These are phyloP conservation scores for Phylloscopus trochiloides DNA, from an alignment of 2,113 vertebrate species.

Conservation along the genomic window DNA sequence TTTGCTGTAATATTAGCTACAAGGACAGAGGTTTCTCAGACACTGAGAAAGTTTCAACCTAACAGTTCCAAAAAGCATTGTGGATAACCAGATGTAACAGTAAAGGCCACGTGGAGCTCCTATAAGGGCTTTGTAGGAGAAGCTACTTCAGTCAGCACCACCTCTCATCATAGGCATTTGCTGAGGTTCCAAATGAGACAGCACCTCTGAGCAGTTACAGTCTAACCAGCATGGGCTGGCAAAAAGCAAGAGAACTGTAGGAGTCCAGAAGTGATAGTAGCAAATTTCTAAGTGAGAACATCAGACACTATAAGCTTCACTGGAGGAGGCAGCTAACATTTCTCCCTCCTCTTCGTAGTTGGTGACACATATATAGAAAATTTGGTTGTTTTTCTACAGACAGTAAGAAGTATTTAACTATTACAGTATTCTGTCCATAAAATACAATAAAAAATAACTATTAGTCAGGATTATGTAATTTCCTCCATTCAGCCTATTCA, in stretches of 20 bases:
- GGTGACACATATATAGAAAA: not conserved
- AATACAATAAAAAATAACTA: not conserved
- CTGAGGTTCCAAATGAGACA: not conserved
- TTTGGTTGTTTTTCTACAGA: not conserved
- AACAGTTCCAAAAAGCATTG: not conserved
- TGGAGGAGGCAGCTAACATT: not conserved
- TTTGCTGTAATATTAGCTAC: not conserved
- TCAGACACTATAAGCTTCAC: not conserved
- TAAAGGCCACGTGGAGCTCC: not conserved
- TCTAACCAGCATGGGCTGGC: not conserved
- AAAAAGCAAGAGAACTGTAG: not conserved
- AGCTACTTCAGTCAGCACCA: not conserved
- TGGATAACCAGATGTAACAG: not conserved
- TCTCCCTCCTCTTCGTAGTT: not conserved
- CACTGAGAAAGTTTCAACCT: not conserved
- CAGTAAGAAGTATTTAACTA: not conserved
- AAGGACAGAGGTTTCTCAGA: not conserved
- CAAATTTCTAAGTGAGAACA: not conserved
- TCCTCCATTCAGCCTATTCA: not conserved
- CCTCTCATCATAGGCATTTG: not conserved
- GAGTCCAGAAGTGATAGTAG: not conserved
- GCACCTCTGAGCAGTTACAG: not conserved
- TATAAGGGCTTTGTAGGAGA: not conserved
- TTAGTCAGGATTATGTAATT: not conserved
- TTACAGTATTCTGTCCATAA: not conserved